These are phyloP conservation scores for Periparus ater DNA, from an alignment of 2,797 vertebrate genomes.

Conservation along the genomic window DNA sequence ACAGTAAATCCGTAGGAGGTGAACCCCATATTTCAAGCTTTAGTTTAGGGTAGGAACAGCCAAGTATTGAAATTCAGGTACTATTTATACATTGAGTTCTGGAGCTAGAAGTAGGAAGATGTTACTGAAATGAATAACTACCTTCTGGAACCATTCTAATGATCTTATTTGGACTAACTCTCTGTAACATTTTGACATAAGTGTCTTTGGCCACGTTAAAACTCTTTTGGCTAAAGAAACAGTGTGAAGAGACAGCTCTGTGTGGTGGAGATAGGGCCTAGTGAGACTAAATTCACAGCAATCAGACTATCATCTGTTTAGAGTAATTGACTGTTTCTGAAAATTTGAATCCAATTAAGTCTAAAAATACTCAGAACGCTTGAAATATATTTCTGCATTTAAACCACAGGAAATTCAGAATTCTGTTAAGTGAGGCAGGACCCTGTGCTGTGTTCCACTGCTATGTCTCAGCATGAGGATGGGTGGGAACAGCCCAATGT, in stretches of 20 bases:
- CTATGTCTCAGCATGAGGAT: rapidly evolving
- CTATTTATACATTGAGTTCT: not conserved
- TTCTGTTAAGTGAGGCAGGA: not conserved
- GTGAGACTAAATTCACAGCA: not conserved
- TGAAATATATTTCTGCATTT: not conserved
- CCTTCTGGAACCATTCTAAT: not conserved
- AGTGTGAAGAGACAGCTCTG: not conserved
- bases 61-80: not conserved
- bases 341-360: not conserved
- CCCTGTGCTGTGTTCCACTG: not conserved
- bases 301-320: not conserved
- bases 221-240: not conserved
- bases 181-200: not conserved
- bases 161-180: not conserved
- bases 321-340: not conserved
- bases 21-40: not conserved
- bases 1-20: not conserved
- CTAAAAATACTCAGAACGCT: not conserved
- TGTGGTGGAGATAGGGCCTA: not conserved
- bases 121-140: not conserved
- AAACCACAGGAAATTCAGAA: not conserved
- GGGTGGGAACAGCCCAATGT: not conserved
- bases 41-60: not conserved
- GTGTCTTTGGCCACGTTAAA: not conserved
- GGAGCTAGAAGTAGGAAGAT: not conserved